A percentile compares a stretch with the other conserved stretches of the same genome.
Evolutionary conservation across 2,888 invertebrate genomes (phyloP).

Genomic region (Raillietiella orientalis): DNA sequence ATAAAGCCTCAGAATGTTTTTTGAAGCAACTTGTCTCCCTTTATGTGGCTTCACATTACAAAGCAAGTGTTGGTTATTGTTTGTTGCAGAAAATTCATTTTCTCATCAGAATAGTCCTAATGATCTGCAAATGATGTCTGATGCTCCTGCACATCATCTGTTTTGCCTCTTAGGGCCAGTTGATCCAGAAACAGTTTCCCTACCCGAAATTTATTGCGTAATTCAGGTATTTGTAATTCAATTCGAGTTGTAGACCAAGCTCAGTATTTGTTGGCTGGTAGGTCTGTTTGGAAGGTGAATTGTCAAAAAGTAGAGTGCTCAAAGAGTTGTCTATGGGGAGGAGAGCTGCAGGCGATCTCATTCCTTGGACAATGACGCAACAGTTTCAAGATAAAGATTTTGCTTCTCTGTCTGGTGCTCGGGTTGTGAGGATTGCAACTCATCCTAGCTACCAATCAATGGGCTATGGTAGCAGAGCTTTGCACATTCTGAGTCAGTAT

Average conservation of each 20-base stretch:
- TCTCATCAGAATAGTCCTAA: conserved; percentile 61
- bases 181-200: conserved; percentile 22
- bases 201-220: conserved; percentile 81
- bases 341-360: conserved; percentile 77
- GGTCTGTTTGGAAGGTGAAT: conserved; percentile 28
- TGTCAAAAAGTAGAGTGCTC: conserved; percentile 28
- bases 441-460: conserved; percentile 94
- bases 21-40: conserved; percentile 67
- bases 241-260: conserved; percentile 3
- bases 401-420: conserved; percentile 52
- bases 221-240: conserved; percentile 24
- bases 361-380: conserved; percentile 94
- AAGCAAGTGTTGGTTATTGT: conserved; percentile 19
- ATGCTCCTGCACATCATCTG: conserved; percentile 90
- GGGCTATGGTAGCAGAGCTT: conserved; percentile 78
- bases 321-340: conserved; percentile 54
- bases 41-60: conserved; percentile 92
- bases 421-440: conserved; percentile 84
- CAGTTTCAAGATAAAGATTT: conserved; percentile 85
- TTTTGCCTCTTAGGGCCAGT: conserved; percentile 78
- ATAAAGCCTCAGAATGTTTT: conserved; percentile 68
- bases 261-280: conserved; percentile 9
- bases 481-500: conserved; percentile 53
- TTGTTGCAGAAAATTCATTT: conserved; percentile 3
- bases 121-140: conserved; percentile 89